Evolutionary conservation across 2,797 vertebrate genomes (phyloP).

Genomic region (Pseudochirops cupreus): DNA sequence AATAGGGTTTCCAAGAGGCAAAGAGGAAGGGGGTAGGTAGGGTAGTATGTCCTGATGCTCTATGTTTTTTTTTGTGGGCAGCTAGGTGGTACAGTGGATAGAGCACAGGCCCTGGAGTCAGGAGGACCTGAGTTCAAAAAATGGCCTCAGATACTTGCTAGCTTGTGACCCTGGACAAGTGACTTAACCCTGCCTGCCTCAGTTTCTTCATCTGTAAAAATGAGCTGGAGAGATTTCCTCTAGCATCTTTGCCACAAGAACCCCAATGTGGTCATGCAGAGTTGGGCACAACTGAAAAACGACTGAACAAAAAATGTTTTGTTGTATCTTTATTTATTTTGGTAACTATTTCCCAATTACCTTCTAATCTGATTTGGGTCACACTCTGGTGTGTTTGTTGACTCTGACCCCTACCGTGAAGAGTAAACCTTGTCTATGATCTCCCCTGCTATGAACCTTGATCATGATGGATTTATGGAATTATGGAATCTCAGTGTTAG

Average conservation of each 20-base stretch:
- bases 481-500: too few relatives aligned
- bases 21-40: not conserved
- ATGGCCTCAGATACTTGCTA: not conserved
- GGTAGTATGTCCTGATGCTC: not conserved
- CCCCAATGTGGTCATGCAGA: not conserved
- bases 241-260: not conserved
- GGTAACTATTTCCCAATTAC: not conserved
- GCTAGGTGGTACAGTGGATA: not conserved
- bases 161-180: not conserved
- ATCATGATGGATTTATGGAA: too few relatives aligned
- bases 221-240: not conserved
- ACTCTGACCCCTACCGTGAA: too few relatives aligned
- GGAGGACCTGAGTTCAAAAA: not conserved
- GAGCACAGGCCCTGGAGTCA: not conserved
- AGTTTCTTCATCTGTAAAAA: not conserved
- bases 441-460: too few relatives aligned
- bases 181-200: not conserved
- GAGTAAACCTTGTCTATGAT: too few relatives aligned
- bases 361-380: not conserved
- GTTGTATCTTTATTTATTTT: not conserved
- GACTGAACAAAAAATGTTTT: not conserved
- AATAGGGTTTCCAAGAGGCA: not conserved
- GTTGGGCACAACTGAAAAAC: not conserved
- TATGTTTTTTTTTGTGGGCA: not conserved
- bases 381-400: not conserved